phyloP scores from a whole-genome alignment of 2,113 vertebrate genomes.

The Picathartes gymnocephalus region DNA sequence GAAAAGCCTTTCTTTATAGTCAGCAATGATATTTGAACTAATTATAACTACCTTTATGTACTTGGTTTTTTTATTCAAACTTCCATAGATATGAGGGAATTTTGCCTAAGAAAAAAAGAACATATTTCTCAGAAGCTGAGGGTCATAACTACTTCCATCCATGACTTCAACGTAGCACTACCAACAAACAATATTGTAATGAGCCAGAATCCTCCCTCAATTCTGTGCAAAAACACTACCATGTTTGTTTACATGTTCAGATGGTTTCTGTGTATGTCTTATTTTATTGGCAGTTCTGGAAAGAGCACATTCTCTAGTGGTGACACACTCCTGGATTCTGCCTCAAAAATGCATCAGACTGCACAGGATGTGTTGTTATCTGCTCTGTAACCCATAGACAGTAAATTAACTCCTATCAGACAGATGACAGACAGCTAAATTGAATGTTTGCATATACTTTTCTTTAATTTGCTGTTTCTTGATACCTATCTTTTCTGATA shows the following conservation, averaged over 20 bases:
- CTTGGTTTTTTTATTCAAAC: not conserved
- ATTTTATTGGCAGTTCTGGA: not conserved
- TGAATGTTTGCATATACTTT: not conserved
- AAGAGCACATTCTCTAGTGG: not conserved
- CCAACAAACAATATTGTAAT: not conserved
- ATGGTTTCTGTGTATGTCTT: not conserved
- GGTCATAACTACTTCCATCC: not conserved
- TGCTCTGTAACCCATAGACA: not conserved
- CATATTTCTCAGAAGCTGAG: not conserved
- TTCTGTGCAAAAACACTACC: not conserved
- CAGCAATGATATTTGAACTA: not conserved
- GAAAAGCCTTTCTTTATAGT: not conserved
- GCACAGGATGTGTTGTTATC: constrained; percentile 12
- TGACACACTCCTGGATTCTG: not conserved
- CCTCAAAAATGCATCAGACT: not conserved
- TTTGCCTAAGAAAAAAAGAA: not conserved
- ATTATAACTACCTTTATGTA: not conserved
- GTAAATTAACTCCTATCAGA: not conserved
- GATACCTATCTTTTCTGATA: not conserved
- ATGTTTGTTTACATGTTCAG: not conserved
- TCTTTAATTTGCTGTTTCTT: not conserved
- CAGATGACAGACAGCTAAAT: not conserved
- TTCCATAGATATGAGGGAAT: not conserved
- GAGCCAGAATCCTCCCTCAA: not conserved
- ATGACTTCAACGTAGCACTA: not conserved